Base-by-base conservation (phyloP, 2,797 vertebrate species). In the Gadopsis bispinosus region DNA sequence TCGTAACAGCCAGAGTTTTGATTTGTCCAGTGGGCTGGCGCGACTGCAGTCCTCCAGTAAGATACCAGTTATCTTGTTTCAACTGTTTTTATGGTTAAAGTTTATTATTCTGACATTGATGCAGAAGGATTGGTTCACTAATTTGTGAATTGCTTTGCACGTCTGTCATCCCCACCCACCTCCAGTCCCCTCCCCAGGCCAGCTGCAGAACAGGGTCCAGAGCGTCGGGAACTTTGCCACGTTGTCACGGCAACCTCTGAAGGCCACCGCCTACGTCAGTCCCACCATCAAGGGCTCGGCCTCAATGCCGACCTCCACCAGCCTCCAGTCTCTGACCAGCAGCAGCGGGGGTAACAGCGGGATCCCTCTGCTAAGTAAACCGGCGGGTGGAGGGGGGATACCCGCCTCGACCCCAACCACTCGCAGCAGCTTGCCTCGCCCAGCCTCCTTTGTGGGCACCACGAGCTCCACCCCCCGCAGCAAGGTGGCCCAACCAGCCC, bases 181-280 rank as follows among this genome's bases (percentile, higher is more conserved):
- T 45, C 74, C 84, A 97, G 97, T 97, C 87, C 96, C 97, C 0
- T 95, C 96, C 55, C 96, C 96, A 6, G 96, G 95, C 71, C 97
- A 96, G 79, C 96, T 97, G 54, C 97, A 97, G 45, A 95, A 96
- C 88, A 88, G 96, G 69, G 95, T 97, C 61, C 97, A 97, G 80
- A 98, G 97, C 14, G 93, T 97, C 37, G 96, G 97, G 37, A 96
- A 96, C 79, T 97, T 98, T 85, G 92, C 95, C 17, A 91, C 94
- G 26, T 92, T 96, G 68, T 92, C 95, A 31, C 94, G 95, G 68
- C 97, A 95, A 4, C 94, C 96, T 12, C 93, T 95, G 1, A 99
- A 98, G 91, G 97, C 97, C 91, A 98, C 96, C 7, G 97, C 97
- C 47, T 98, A 98, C 0, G 97, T 98, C 83, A 98, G 97, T 74